These are phyloP conservation scores for Eupeodes latifasciatus DNA, from an alignment of 2,888 invertebrate genomes.

Conservation along the genomic window DNA sequence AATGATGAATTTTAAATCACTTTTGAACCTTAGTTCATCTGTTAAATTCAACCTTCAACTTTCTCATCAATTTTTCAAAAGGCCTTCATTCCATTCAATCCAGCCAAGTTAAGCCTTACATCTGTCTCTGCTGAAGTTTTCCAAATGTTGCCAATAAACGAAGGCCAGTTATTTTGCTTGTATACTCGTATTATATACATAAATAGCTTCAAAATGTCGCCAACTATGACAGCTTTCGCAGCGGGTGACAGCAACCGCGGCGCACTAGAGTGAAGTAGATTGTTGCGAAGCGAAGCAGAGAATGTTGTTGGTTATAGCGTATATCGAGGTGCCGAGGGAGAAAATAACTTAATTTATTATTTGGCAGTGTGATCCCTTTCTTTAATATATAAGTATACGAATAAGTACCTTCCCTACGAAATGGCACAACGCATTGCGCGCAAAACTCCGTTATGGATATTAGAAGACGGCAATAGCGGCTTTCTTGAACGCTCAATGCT, in stretches of 20 bases:
- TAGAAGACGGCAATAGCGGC: slow-evolving; percentile 49
- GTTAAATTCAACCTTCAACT: no score
- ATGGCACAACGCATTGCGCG: slow-evolving; percentile 62
- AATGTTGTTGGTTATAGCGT: neutral
- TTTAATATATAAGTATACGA: slow-evolving; percentile 16
- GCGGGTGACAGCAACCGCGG: slow-evolving; percentile 24
- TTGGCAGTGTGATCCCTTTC: slow-evolving; percentile 68
- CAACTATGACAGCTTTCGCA: slow-evolving; percentile 67
- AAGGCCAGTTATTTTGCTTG: slow-evolving; percentile 53
- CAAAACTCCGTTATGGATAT: slow-evolving; percentile 66
- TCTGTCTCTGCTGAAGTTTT: slow-evolving; percentile 34
- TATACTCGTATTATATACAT: neutral
- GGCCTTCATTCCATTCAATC: neutral
- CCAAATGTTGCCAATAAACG: slow-evolving; percentile 73
- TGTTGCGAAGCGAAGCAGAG: neutral
- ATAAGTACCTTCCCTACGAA: slow-evolving; percentile 21
- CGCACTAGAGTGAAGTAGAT: neutral
- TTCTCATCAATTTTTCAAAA: neutral
- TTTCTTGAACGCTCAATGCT: slow-evolving; percentile 5
- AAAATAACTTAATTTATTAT: slow-evolving; percentile 71
- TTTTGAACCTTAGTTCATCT: no score
- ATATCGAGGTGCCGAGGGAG: slow-evolving; percentile 8
- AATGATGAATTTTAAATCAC: no score
- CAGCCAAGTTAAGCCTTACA: neutral
- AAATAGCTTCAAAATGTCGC: slow-evolving; percentile 65